These are phyloP conservation scores for Saccostrea cuccullata DNA, from an alignment of 1,140 invertebrate genomes.

Conservation along the genomic window DNA sequence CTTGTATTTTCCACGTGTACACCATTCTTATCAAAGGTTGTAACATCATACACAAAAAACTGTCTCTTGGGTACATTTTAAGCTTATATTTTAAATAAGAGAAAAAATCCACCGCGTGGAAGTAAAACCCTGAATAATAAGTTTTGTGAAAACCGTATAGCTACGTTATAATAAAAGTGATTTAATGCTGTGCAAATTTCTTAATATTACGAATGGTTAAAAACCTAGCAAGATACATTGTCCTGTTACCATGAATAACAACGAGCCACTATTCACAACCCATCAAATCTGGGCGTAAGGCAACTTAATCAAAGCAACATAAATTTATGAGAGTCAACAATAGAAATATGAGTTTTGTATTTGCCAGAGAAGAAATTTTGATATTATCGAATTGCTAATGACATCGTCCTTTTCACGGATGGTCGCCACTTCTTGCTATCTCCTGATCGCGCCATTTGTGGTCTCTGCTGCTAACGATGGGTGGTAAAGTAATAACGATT, in stretches of 20 bases:
- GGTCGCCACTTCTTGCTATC: slow-evolving; percentile 22
- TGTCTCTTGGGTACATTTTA: not conserved
- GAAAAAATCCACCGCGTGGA: not conserved
- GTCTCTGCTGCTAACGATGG: slow-evolving; percentile 20
- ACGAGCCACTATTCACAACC: not conserved
- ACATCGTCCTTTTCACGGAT: slow-evolving; percentile 35
- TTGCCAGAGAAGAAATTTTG: slow-evolving; percentile 25
- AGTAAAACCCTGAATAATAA: not conserved
- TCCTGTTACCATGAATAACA: not conserved
- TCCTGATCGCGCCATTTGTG: slow-evolving; percentile 14
- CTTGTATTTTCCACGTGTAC: slow-evolving; percentile 2
- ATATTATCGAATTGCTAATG: slow-evolving; percentile 38
- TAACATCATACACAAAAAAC: not conserved
- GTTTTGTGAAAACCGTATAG: not conserved
- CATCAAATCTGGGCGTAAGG: slow-evolving; percentile 34
- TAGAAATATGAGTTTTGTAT: slow-evolving; percentile 38
- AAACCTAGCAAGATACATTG: not conserved
- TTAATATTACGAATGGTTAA: not conserved
- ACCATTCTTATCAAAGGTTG: not conserved
- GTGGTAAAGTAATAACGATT: slow-evolving; percentile 34
- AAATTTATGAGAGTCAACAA: slow-evolving; percentile 34
- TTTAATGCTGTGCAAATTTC: not conserved
- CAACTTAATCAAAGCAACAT: slow-evolving; percentile 36
- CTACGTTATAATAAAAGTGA: not conserved
- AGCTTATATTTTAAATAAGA: not conserved